These are phyloP conservation scores for Potorous gilbertii DNA, from an alignment of 2,797 vertebrate species.

Conservation along the genomic window DNA sequence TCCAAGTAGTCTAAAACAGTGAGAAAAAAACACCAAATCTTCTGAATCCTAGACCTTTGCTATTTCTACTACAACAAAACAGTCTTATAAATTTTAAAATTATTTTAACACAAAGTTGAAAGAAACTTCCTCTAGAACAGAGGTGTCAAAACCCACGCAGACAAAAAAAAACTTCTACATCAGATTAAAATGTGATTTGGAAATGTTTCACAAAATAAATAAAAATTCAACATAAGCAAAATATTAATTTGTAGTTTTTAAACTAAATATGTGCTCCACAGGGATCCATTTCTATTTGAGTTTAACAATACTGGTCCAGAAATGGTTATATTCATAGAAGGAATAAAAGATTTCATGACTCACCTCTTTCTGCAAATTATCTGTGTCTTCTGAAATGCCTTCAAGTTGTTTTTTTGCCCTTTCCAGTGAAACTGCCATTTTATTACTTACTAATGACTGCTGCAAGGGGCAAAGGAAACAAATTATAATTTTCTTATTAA, in stretches of 20 bases:
- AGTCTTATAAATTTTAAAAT: neutral
- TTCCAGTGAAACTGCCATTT: slow-evolving; percentile 71
- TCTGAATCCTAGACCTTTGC: neutral
- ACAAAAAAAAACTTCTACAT: neutral
- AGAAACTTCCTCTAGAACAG: neutral
- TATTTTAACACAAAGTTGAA: neutral
- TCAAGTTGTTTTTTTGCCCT: slow-evolving; percentile 78
- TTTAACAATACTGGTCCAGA: neutral
- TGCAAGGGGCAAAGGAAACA: slow-evolving; percentile 63
- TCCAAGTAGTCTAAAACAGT: neutral
- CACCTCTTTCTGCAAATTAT: slow-evolving; percentile 86
- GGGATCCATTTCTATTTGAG: neutral
- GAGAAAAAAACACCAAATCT: neutral
- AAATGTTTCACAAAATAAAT: neutral
- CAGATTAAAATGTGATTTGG: neutral
- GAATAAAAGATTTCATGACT: slow-evolving; percentile 36
- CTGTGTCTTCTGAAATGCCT: slow-evolving; percentile 81
- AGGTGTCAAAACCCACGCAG: neutral
- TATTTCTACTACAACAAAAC: neutral
- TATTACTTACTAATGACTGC: slow-evolving; percentile 77
- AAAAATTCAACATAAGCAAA: neutral
- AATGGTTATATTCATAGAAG: neutral
- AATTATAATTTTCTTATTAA: slow-evolving; percentile 13
- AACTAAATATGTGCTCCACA: neutral
- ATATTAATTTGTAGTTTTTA: neutral